Percentiles rank a stretch among this genome's conserved stretches.
These are phyloP conservation scores for Orthosia gothica DNA, from an alignment of 2,888 invertebrate species.

Conservation along the genomic window DNA sequence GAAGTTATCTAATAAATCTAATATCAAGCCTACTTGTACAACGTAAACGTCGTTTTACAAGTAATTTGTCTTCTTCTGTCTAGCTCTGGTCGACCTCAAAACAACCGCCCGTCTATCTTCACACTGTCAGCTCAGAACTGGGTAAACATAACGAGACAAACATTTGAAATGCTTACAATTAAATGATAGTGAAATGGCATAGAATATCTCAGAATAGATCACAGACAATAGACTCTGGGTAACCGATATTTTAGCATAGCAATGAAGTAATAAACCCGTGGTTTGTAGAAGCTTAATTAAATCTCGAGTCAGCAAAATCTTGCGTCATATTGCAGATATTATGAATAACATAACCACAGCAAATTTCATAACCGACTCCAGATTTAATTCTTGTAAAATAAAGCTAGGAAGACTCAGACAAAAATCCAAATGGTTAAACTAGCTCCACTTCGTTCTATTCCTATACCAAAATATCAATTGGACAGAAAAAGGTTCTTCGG, in stretches of 20 bases:
- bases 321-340: not conserved
- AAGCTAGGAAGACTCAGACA: no score
- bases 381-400: not conserved
- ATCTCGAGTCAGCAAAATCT: not conserved
- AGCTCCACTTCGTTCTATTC: not conserved
- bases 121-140: conserved; percentile 37
- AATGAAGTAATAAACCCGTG: not conserved
- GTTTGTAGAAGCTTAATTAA: conserved; percentile 17
- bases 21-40: conserved; percentile 1
- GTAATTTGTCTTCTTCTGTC: conserved; percentile 58
- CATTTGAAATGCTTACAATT: conserved; percentile 42
- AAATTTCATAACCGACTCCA: not conserved
- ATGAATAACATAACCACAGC: not conserved
- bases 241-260: conserved; percentile 2
- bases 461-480: not conserved
- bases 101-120: conserved; percentile 50
- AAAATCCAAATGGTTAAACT: not conserved
- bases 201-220: conserved; percentile 36
- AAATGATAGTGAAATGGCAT: conserved; percentile 45
- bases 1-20: conserved; percentile 8
- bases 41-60: conserved; percentile 20
- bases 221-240: not conserved
- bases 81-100: conserved; percentile 49
- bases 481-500: not conserved
- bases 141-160: conserved; percentile 45